These are phyloP conservation scores for Bemisia tabaci DNA, from an alignment of 1,140 invertebrate genomes.

Conservation along the genomic window DNA sequence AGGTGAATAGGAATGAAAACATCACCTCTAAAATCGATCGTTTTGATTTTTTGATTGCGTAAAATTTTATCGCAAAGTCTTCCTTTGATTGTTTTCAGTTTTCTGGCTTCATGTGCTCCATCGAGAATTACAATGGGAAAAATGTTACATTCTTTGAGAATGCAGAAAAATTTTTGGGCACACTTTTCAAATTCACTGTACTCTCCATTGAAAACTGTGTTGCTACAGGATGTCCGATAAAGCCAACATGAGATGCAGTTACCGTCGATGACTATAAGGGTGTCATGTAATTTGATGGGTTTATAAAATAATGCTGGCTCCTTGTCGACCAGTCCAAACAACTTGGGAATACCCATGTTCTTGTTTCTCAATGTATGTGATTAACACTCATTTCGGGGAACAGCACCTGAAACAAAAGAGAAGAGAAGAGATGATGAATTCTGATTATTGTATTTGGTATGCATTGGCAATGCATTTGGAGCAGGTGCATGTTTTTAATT, in stretches of 20 bases:
- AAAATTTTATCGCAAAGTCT: conserved; percentile 41
- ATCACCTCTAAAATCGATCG: background rate
- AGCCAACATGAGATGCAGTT: conserved; percentile 58
- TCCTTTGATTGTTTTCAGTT: conserved; percentile 49
- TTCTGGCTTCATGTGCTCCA: conserved; percentile 59
- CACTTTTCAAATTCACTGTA: conserved; percentile 57
- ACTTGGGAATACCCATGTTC: conserved; percentile 60
- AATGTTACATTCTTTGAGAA: conserved; percentile 56
- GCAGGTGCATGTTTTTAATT: too few species aligned
- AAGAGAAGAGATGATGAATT: too few species aligned
- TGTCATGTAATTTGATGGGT: conserved; percentile 49
- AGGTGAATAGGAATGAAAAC: conserved; percentile 49
- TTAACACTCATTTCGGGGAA: too few species aligned
- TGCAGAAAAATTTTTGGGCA: conserved; percentile 52
- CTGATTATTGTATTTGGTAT: too few species aligned
- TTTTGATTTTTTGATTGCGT: background rate
- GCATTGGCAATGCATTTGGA: too few species aligned
- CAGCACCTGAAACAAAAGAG: too few species aligned
- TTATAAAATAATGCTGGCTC: conserved; percentile 48
- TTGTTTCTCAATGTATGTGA: background rate
- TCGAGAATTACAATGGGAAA: conserved; percentile 69
- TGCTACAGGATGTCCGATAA: conserved; percentile 44
- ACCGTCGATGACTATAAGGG: conserved; percentile 65
- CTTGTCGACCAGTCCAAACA: conserved; percentile 60
- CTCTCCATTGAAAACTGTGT: conserved; percentile 69